A percentile compares a stretch with the other conserved stretches of the same genome.
Evolutionary conservation across 1,140 invertebrate genomes (phyloP).

Genomic region (Drosophila ambigua): DNA sequence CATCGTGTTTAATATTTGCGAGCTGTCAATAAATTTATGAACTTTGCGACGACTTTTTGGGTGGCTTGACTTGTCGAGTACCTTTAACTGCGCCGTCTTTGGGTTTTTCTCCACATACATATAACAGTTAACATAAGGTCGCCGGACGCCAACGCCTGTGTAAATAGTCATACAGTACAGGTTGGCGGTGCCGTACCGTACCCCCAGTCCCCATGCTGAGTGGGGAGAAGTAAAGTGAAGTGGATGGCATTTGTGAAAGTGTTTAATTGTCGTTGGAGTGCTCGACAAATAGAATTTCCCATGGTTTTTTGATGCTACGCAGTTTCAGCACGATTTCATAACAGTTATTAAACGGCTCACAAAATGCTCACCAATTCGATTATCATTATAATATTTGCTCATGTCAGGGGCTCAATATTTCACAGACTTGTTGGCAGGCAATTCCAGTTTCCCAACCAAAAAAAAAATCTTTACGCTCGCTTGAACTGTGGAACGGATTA

Average conservation of each 20-base stretch:
- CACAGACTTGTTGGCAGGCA: slow-evolving; percentile 14
- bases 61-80: slow-evolving; percentile 57
- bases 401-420: neutral
- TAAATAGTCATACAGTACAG: slow-evolving; percentile 33
- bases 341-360: slow-evolving; percentile 47
- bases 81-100: slow-evolving; percentile 57
- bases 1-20: slow-evolving; percentile 65
- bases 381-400: slow-evolving; percentile 20
- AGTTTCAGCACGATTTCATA: slow-evolving; percentile 45
- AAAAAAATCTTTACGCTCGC: no score
- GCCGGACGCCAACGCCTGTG: slow-evolving; percentile 31
- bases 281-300: slow-evolving; percentile 37
- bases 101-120: slow-evolving; percentile 40
- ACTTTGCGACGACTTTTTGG: slow-evolving; percentile 58
- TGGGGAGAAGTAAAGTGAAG: neutral
- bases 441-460: no score
- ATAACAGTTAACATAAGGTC: slow-evolving; percentile 29
- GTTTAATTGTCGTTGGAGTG: slow-evolving; percentile 27
- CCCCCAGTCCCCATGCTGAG: neutral
- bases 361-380: slow-evolving; percentile 33
- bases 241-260: slow-evolving; percentile 40
- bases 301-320: slow-evolving; percentile 24
- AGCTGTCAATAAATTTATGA: slow-evolving; percentile 76
- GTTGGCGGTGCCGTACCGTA: neutral
- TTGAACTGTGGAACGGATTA: slow-evolving; percentile 13